Conservation (phyloP, 1,140 invertebrate species). For the Drosophila prosaltans region DNA sequence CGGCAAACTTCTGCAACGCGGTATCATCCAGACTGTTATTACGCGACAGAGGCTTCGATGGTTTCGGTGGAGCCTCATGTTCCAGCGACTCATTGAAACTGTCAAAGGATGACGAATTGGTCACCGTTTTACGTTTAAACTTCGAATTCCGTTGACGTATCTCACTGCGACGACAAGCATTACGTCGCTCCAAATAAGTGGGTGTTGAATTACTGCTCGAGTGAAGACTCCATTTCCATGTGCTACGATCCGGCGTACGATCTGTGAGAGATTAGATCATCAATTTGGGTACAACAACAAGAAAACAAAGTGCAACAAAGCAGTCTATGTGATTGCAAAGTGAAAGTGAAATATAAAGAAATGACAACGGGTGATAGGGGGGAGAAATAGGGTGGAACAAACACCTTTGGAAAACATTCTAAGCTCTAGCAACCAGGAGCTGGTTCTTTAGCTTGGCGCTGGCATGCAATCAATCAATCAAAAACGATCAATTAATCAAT, state of each 20-base stretch:
- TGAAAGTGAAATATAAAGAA: neutral
- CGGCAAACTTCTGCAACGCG: slow-evolving; percentile 65
- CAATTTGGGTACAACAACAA: slow-evolving; percentile 13
- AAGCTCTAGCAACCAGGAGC: slow-evolving; percentile 18
- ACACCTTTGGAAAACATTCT: slow-evolving; percentile 10
- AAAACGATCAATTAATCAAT: neutral
- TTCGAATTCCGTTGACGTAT: slow-evolving; percentile 85
- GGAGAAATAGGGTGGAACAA: neutral
- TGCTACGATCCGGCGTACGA: slow-evolving; percentile 78
- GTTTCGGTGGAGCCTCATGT: slow-evolving; percentile 36
- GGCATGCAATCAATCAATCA: neutral
- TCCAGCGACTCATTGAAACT: slow-evolving; percentile 73
- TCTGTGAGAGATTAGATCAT: slow-evolving; percentile 43
- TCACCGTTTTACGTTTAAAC: slow-evolving; percentile 84
- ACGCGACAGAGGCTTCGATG: slow-evolving; percentile 48
- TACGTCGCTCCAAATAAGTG: slow-evolving; percentile 93
- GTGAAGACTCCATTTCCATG: slow-evolving; percentile 82
- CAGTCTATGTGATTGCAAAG: neutral
- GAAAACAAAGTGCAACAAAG: neutral
- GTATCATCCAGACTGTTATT: slow-evolving; percentile 78
- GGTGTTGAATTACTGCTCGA: slow-evolving; percentile 89
- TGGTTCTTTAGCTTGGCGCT: slow-evolving; percentile 9
- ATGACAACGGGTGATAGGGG: neutral
- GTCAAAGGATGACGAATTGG: slow-evolving; percentile 75
- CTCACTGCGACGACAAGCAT: slow-evolving; percentile 79